Evolutionary conservation across 2,797 vertebrate genomes (phyloP), one percentile per base, ranked within the genome.

Genomic region (Tadarida brasiliensis): DNA sequence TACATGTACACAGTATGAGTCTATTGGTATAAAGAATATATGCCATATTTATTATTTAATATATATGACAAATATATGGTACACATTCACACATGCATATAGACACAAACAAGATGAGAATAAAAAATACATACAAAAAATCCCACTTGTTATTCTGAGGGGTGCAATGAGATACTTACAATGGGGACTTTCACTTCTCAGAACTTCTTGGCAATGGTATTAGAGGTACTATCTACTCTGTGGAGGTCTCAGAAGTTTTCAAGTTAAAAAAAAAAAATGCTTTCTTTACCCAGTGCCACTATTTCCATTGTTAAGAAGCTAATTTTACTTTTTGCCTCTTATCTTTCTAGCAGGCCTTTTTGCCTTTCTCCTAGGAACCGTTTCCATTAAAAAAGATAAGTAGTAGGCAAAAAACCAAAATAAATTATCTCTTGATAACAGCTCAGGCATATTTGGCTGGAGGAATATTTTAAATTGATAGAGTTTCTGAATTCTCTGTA

Each of bases 311-410:
- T 68, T 44, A 61, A 20, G 24, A 73, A 73, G n/a, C 14, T 65
- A 49, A 76, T 70, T 92, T 80, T 61, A 28, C 3, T 78, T 59
- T 33, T 73, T 78, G 5, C 8, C 11, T 30, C 9, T 76, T 19
- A 47, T 39, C 30, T 89, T 86, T 90, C 70, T 59, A 95, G 5
- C n/a, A 59, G 2, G 14, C 0, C 3, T 56, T 71, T 71, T 70
- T 63, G 7, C 30, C 26, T 89, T 63, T 39, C n/a, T 77, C 10
- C 47, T 82, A 54, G 16, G 24, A 85, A 17, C 16, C 5, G 78
- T 85, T 70, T 78, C n/a, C 51, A 44, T 80, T 68, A 77, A 16
- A 70, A 84, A 94, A 54, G 12, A 54, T 94, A 57, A 92, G 54
- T 57, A 51, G 20, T 24, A 68, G 33, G 11, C 15, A 78, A 54